Conservation (phyloP, 2,888 invertebrate genomes). For the Tipula helvola region DNA sequence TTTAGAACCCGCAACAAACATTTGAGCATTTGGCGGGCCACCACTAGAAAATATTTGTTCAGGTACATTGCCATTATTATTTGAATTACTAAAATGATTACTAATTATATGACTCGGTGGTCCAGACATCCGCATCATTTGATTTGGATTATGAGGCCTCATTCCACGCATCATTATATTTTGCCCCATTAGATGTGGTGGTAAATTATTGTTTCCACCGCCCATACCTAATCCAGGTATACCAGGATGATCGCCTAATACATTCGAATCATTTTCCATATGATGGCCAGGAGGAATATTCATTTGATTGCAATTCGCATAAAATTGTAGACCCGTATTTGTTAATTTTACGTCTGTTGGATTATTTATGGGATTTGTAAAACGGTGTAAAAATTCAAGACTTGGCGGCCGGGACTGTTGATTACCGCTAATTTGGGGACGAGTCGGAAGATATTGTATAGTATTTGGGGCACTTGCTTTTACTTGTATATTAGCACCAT, state of each 20-base stretch:
- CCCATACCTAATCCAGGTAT: slow-evolving; percentile 25
- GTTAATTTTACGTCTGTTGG: slow-evolving; percentile 16
- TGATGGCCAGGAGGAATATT: slow-evolving; percentile 11
- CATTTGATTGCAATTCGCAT: slow-evolving; percentile 31
- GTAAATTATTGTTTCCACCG: slow-evolving; percentile 15
- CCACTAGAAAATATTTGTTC: slow-evolving; percentile 22
- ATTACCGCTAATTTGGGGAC: slow-evolving; percentile 68
- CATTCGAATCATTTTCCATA: slow-evolving; percentile 22
- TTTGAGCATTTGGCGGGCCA: slow-evolving; percentile 40
- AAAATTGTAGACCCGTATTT: slow-evolving; percentile 25
- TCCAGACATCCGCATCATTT: slow-evolving; percentile 30
- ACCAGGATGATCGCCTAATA: neutral
- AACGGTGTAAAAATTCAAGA: slow-evolving; percentile 79
- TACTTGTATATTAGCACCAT: slow-evolving; percentile 67
- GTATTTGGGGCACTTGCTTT: slow-evolving; percentile 96
- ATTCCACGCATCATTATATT: slow-evolving; percentile 36
- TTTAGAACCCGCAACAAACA: slow-evolving; percentile 45
- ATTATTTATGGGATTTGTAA: slow-evolving; percentile 60
- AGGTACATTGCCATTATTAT: slow-evolving; percentile 15
- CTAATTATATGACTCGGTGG: slow-evolving; percentile 32
- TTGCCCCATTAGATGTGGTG: slow-evolving; percentile 26
- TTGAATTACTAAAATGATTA: slow-evolving; percentile 25
- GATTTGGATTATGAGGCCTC: slow-evolving; percentile 41
- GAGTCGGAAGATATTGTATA: slow-evolving; percentile 92
- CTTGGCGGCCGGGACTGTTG: slow-evolving; percentile 73